Base-by-base conservation (phyloP, 1,140 invertebrate genomes). In the Aradophagus sp. region DNA sequence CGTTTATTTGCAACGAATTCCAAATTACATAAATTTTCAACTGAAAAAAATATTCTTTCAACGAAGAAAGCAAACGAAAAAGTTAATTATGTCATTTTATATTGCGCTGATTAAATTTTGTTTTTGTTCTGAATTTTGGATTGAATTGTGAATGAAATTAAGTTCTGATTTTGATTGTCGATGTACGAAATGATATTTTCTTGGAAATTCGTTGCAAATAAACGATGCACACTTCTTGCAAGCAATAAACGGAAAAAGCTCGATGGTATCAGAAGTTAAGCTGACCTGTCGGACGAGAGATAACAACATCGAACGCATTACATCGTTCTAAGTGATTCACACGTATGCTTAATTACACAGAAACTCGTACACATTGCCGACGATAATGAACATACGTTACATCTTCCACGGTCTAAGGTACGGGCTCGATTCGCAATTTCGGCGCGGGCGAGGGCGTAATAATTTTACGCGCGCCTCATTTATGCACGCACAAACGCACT, bases 271-370 rank as follows among this genome's bases (percentile, higher is more conserved):
- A n/a, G 12, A 19, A 34, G 45, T 56, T 52, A 58, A 56, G 26
- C 45, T 34, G 36, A 53, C 52, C 45, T 59, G 56, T 65, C 44
- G 26, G 58, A 59, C 42, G 44, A 42, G 56, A 47, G 59, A 74
- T 71, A 71, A 74, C 59, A 65, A 71, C 56, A 44, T 68, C 50
- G 36, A 47, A 52, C 36, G 35, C 62, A 63, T 74, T 67, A 63
- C 34, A 19, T 7, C 13, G 39, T 34, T 19, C 26, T 55, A 56
- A 61, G 29, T 36, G 38, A 26, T 26, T 68, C 48, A 42, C 48
- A 42, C 23, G 27, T 61, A 62, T 50, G 56, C 38, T 56, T 62
- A 56, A 69, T 69, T 56, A 56, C 56, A 50, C 44, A 55, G 66
- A 69, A 62, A 56, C 36, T 50, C 48, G 42, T 62, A 50, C 58